Evolutionary conservation across 2,888 invertebrate species (phyloP).

Genomic region (Leuctra nigra): DNA sequence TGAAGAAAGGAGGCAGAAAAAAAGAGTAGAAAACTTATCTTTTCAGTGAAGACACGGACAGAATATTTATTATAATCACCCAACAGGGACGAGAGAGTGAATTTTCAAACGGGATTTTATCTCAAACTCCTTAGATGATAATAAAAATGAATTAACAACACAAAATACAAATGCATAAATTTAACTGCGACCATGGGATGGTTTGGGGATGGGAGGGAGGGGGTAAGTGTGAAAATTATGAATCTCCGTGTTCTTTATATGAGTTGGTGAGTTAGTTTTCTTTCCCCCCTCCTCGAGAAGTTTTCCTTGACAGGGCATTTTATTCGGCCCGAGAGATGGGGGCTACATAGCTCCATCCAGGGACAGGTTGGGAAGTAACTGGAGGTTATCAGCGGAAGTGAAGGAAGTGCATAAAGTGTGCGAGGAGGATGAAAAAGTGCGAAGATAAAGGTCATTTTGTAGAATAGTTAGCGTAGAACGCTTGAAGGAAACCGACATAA

Average conservation of each 20-base stretch:
- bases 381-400: too few species aligned
- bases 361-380: too few species aligned
- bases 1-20: conserved; percentile 4
- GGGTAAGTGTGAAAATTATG: conserved; percentile 7
- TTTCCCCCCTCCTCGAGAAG: neutral
- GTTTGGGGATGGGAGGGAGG: too few species aligned
- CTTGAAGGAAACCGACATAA: too few species aligned
- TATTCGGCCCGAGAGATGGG: conserved; percentile 11
- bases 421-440: too few species aligned
- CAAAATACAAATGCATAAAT: conserved; percentile 25
- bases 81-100: conserved; percentile 10
- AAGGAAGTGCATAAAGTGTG: too few species aligned
- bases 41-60: conserved; percentile 14
- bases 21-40: conserved; percentile 14
- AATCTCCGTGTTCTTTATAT: neutral
- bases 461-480: too few species aligned
- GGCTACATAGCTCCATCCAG: too few species aligned
- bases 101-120: conserved; percentile 4
- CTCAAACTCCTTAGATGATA: conserved; percentile 27
- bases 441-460: too few species aligned
- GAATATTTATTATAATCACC: conserved; percentile 24
- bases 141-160: conserved; percentile 29
- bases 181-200: too few species aligned
- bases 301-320: conserved; percentile 11
- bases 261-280: neutral